Evolutionary conservation across 2,113 vertebrate species (phyloP), one percentile per base, ranked within the genome.

Genomic region (Dascyllus trimaculatus): DNA sequence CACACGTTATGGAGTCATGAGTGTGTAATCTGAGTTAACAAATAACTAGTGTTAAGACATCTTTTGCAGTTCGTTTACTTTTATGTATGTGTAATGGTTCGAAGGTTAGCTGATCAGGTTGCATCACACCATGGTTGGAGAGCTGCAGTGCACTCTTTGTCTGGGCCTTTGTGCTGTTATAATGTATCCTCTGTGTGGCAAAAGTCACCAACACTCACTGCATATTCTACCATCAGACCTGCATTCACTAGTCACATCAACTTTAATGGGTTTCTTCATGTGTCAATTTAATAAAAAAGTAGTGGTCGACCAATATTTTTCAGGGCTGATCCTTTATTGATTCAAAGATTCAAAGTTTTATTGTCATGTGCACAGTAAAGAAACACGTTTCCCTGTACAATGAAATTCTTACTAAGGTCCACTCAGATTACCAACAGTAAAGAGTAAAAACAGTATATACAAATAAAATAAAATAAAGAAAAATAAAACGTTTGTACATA

Each of bases 61-160:
- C 6, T 53, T 64, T 25, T 51, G 29, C 25, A 21, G 52, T 53
- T 67, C 52, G 52, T 1, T 43, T 24, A 22, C n/a, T 62, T 68
- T 45, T 76, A 22, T 19, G 15, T 0, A 14, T n/a, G 0, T 75
- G 56, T n/a, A 1, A 25, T 0, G 19, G 82, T 46, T 79, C 49
- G 86, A 90, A 71, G 87, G 46, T 29, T 6, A 29, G 5, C 29
- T 29, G 3, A 29, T 29, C 29, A 29, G 29, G 3, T 19, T 18
- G 15, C 7, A 0, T 19, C 9, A 35, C 32, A 35, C 32, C 32
- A 10, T 35, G 32, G 32, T 35, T 10, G 32, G 13, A 48, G 15
- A 9, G 21, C 11, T 54, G 26, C 25, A 54, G 5, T 14, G 18
- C 35, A 17, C 59, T 45, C 14, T 69, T 69, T 77, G 53, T 75